These are phyloP conservation scores for Sphaerophoria rueppellii DNA, from an alignment of 2,888 invertebrate genomes.

Conservation along the genomic window DNA sequence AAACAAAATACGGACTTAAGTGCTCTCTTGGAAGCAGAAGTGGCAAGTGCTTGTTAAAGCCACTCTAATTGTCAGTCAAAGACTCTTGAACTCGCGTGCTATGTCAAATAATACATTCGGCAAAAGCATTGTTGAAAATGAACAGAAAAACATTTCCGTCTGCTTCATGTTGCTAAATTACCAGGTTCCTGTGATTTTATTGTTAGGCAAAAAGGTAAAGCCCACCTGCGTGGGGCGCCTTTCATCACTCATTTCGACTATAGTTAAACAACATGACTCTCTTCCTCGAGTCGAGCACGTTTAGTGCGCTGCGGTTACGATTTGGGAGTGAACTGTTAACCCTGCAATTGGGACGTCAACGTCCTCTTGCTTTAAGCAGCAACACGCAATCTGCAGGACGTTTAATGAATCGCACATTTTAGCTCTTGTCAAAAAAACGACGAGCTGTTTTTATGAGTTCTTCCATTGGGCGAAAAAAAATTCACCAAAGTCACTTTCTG, in stretches of 20 bases:
- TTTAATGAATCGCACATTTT: slow-evolving; percentile 52
- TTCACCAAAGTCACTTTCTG: slow-evolving; percentile 50
- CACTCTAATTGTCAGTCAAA: slow-evolving; percentile 24
- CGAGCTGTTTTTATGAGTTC: slow-evolving; percentile 1
- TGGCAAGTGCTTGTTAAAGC: slow-evolving; percentile 11
- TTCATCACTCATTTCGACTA: slow-evolving; percentile 52
- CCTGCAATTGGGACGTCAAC: slow-evolving; percentile 67
- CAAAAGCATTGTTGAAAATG: slow-evolving; percentile 18
- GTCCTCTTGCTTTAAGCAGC: not conserved
- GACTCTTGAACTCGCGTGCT: slow-evolving; percentile 20
- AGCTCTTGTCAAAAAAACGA: slow-evolving; percentile 17
- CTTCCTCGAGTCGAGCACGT: not conserved
- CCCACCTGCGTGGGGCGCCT: slow-evolving; percentile 62
- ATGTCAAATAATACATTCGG: slow-evolving; percentile 1
- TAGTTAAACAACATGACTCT: slow-evolving; percentile 67
- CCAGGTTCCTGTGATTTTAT: slow-evolving; percentile 37
- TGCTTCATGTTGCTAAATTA: slow-evolving; percentile 58
- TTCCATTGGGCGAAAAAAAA: not conserved
- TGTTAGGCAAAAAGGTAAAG: slow-evolving; percentile 35
- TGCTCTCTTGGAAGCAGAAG: slow-evolving; percentile 18
- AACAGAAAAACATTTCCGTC: slow-evolving; percentile 48
- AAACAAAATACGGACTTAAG: not conserved
- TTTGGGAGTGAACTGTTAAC: slow-evolving; percentile 24
- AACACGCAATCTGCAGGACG: slow-evolving; percentile 52
- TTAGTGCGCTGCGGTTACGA: slow-evolving; percentile 19